Conservation (phyloP, 2,113 vertebrate species). For the Nothobranchius furzeri region DNA sequence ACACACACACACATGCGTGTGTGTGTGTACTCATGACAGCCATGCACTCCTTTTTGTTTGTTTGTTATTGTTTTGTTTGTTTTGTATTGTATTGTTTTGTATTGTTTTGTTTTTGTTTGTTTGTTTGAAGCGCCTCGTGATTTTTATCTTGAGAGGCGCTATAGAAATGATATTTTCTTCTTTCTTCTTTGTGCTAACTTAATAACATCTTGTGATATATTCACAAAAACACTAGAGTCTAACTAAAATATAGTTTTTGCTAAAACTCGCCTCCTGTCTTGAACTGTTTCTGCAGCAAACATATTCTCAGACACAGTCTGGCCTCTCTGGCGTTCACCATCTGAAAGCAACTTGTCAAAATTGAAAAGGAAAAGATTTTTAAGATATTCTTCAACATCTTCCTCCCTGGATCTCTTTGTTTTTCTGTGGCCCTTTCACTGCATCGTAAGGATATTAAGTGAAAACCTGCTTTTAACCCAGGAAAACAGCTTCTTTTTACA, state of each 20-base stretch:
- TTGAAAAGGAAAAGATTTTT: conserved; percentile 31
- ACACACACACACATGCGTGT: too few relatives aligned
- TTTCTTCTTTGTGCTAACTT: too few relatives aligned
- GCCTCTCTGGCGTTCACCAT: conserved; percentile 5
- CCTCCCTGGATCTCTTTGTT: conserved; percentile 2
- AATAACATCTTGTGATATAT: conserved; percentile 1
- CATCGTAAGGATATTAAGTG: conserved; percentile 71
- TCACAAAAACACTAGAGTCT: neutral
- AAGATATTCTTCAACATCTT: conserved; percentile 12
- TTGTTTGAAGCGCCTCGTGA: too few relatives aligned
- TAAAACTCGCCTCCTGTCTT: conserved; percentile 30
- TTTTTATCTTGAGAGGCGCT: too few relatives aligned
- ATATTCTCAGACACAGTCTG: conserved; percentile 49
- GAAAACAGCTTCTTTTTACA: too few relatives aligned
- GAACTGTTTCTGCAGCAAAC: conserved; percentile 42
- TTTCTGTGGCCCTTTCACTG: conserved; percentile 30
- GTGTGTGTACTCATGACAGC: neutral
- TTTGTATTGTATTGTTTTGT: too few relatives aligned
- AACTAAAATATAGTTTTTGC: conserved; percentile 7
- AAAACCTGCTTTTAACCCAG: conserved; percentile 35
- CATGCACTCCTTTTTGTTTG: too few relatives aligned
- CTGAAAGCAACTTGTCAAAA: conserved; percentile 47
- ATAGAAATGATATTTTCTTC: too few relatives aligned
- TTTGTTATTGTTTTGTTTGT: too few relatives aligned
- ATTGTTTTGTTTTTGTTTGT: too few relatives aligned